Evolutionary conservation across 2,888 invertebrate genomes (phyloP).

Genomic region (Pteria penguin): DNA sequence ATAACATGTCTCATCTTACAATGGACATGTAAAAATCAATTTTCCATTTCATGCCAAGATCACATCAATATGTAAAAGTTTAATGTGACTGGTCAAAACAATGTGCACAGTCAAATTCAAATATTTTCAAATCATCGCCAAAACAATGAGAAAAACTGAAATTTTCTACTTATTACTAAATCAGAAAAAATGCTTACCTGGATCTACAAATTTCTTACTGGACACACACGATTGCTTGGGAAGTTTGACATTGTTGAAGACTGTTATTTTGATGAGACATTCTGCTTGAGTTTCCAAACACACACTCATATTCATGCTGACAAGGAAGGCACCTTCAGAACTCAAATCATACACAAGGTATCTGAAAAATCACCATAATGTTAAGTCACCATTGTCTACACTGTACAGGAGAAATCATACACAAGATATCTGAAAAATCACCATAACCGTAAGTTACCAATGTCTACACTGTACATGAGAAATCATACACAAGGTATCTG

Average conservation of each 20-base stretch:
- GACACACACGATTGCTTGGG: neutral
- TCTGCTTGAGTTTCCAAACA: neutral
- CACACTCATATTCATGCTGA: neutral
- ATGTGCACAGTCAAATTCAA: too few species aligned
- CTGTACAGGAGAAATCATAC: neutral
- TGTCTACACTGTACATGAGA: neutral
- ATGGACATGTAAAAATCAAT: too few species aligned
- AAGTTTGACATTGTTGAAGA: neutral
- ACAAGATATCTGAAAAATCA: neutral
- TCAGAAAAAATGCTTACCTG: too few species aligned
- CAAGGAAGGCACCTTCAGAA: neutral
- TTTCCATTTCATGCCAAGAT: too few species aligned
- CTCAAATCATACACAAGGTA: neutral
- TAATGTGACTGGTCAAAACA: too few species aligned
- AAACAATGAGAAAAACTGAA: too few species aligned
- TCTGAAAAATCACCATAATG: neutral
- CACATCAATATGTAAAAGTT: too few species aligned
- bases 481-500: neutral
- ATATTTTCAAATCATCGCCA: too few species aligned
- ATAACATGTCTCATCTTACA: too few species aligned
- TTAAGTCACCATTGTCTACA: neutral
- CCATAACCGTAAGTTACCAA: neutral
- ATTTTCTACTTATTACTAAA: too few species aligned
- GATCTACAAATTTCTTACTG: neutral
- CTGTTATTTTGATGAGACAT: neutral